phyloP scores from a whole-genome alignment of 2,888 invertebrate genomes.

The Lapara coniferarum region DNA sequence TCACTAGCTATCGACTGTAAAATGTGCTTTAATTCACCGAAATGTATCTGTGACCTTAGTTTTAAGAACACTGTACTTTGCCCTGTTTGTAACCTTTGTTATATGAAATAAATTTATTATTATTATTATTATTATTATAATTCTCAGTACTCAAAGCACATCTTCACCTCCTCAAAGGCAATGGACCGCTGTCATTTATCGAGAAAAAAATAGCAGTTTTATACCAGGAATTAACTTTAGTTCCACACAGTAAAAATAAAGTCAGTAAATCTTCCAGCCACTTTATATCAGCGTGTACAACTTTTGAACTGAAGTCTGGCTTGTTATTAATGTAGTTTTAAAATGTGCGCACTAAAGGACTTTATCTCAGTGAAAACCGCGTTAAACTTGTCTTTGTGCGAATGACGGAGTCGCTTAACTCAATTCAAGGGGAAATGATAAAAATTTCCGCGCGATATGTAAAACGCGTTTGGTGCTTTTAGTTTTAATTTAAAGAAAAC shows the following conservation, averaged over 20 bases:
- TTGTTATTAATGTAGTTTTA: slow-evolving; percentile 78
- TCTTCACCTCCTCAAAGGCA: no score
- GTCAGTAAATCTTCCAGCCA: slow-evolving; percentile 27
- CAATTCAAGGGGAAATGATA: slow-evolving; percentile 52
- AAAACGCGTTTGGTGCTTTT: not conserved
- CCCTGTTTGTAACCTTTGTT: no score
- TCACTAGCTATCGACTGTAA: no score
- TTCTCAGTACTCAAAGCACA: no score
- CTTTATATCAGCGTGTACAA: slow-evolving; percentile 46
- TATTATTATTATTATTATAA: no score
- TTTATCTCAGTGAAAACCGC: slow-evolving; percentile 70
- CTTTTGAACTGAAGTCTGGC: slow-evolving; percentile 64
- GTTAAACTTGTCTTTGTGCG: slow-evolving; percentile 70
- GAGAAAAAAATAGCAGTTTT: not conserved
- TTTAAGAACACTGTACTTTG: no score
- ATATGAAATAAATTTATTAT: no score
- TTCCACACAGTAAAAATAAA: not conserved
- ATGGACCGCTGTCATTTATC: no score
- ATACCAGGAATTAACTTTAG: not conserved
- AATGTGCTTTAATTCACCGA: no score
- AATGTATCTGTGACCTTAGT: no score
- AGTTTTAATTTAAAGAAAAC: not conserved
- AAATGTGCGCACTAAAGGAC: slow-evolving; percentile 73
- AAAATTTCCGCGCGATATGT: slow-evolving; percentile 32
- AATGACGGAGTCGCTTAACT: slow-evolving; percentile 65